Percentiles rank a stretch among this genome's conserved stretches.
These are phyloP conservation scores for Lanius ludovicianus DNA, from an alignment of 2,113 vertebrate species.

Conservation along the genomic window DNA sequence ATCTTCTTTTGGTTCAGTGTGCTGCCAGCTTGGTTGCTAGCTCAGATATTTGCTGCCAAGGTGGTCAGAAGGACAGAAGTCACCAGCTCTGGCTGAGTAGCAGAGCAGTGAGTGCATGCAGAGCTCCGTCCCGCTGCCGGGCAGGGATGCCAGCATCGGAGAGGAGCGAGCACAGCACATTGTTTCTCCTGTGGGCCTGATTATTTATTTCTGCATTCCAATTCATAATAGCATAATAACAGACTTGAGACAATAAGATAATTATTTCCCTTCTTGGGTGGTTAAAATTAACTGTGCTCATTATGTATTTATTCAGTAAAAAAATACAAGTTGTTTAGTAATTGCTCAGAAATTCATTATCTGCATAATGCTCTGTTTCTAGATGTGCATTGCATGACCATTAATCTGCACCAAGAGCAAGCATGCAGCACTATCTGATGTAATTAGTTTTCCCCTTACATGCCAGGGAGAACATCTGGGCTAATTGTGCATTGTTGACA, in stretches of 20 bases:
- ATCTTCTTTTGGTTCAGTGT: neutral
- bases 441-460: conserved; percentile 12
- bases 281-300: conserved; percentile 31
- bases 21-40: neutral
- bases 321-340: conserved; percentile 20
- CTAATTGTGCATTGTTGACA: neutral
- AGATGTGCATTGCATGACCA: conserved; percentile 9
- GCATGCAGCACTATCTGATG: conserved; percentile 10
- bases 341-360: conserved; percentile 56
- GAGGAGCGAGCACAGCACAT: neutral
- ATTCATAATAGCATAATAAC: conserved; percentile 47
- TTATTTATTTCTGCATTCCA: conserved; percentile 24
- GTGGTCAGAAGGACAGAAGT: neutral
- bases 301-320: conserved; percentile 20
- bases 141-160: neutral
- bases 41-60: neutral
- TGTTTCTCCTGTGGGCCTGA: neutral
- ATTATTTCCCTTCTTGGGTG: conserved; percentile 41
- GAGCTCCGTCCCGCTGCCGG: neutral
- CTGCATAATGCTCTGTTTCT: conserved; percentile 48
- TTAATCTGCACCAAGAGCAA: conserved; percentile 36
- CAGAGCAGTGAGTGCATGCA: fast-evolving
- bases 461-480: conserved; percentile 42
- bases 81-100: neutral
- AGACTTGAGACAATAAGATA: conserved; percentile 31